Evolutionary conservation across 1,140 invertebrate species (phyloP), one percentile per base, ranked within the genome.

Genomic region (Harlomillsia oculata): DNA sequence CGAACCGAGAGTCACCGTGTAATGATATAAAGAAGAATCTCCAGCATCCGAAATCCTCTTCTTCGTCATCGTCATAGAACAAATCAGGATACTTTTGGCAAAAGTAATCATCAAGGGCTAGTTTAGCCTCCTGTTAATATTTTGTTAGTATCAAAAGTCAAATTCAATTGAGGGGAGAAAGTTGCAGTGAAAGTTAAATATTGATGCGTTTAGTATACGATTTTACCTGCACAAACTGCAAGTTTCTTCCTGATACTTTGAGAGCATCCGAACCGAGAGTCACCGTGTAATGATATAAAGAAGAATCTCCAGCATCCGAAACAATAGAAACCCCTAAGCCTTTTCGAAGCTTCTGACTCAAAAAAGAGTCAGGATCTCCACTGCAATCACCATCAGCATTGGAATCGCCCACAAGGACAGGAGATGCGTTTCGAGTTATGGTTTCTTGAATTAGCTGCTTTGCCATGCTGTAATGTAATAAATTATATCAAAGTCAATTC

Each of bases 361-460:
- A n/a, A n/a, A n/a, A n/a, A n/a, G n/a, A n/a, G 44, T 25, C 44
- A 21, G 25, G 20, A 29, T 78, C 80, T 67, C 72, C 84, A 74
- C 74, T 80, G 72, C 76, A 80, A 72, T 34, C 26, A 21, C 28
- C 30, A 5, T 46, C 60, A 39, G 40, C 40, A 18, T 26, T 46
- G 61, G 82, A 80, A 51, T 82, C 70, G 66, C 86, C 55, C 28
- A 62, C 63, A 26, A 65, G 56, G 52, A 91, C 84, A 40, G 89
- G 89, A 25, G 88, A 92, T 56, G 88, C 87, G 75, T 94, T 93
- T 68, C 89, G 81, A 65, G 86, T 79, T 57, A 94, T 94, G 37
- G 89, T 92, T 69, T 92, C 87, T 72, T 90, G 88, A 67, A 94
- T 93, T 67, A 92, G 73, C 71, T 88, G 82, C 71, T 89, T 90